A percentile compares a stretch with the other conserved stretches of the same genome.
phyloP scores from a whole-genome alignment of 2,113 vertebrate genomes.

The Protobothrops flavoviridis region DNA sequence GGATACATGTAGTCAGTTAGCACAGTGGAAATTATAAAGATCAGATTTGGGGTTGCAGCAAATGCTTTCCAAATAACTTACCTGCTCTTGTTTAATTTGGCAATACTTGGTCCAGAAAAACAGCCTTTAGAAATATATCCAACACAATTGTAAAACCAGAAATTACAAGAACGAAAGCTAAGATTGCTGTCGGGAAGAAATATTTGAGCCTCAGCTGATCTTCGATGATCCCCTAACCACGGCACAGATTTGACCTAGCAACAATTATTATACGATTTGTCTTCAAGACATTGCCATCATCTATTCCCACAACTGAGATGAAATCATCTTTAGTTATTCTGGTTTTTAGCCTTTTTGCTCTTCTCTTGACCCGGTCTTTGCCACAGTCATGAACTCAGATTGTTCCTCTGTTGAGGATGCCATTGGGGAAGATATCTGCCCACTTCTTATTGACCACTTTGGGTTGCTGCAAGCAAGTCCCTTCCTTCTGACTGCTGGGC shows the following conservation, averaged over 20 bases:
- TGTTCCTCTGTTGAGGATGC: not conserved
- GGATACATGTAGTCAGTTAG: not conserved
- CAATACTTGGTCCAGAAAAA: conserved; percentile 13
- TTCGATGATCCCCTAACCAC: not conserved
- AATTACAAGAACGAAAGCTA: conserved; percentile 16
- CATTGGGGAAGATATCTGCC: not conserved
- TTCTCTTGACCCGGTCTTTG: not conserved
- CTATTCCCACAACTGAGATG: not conserved
- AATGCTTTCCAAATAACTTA: conserved; percentile 17
- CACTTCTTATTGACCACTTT: not conserved
- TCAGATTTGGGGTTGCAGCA: conserved; percentile 12
- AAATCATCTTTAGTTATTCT: not conserved
- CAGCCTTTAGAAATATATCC: not conserved
- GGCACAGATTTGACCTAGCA: not conserved
- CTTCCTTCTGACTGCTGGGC: not conserved
- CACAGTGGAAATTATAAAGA: not conserved
- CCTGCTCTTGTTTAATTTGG: conserved; percentile 31
- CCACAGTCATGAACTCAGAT: not conserved
- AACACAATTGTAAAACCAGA: conserved; percentile 19
- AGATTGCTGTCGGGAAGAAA: conserved; percentile 2
- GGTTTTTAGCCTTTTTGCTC: not conserved
- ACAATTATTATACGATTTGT: not conserved
- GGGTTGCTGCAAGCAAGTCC: not conserved
- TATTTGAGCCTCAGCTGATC: not conserved
- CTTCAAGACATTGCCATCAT: not conserved